Conservation (phyloP, 2,888 invertebrate genomes). For the Drosophila greeni region DNA sequence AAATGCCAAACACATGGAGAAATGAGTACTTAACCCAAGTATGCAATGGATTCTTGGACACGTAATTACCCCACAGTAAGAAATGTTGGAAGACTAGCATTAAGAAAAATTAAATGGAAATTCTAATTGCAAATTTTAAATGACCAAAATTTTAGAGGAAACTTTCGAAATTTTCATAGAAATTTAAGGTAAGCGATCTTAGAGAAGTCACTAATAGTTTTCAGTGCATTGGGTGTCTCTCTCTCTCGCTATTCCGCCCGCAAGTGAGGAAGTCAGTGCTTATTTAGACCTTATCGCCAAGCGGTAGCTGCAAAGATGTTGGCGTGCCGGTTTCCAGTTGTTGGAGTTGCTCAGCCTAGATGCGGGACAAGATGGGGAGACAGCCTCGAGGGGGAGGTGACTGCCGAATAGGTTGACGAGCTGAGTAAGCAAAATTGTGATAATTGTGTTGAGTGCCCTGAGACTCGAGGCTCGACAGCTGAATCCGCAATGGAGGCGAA, state of each 20-base stretch:
- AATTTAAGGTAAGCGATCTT: background rate
- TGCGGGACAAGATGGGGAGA: conserved; percentile 7
- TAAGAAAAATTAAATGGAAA: background rate
- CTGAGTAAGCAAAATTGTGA: conserved; percentile 74
- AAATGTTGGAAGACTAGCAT: background rate
- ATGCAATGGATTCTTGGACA: background rate
- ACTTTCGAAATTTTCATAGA: background rate
- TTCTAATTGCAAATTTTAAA: background rate
- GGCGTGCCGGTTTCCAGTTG: conserved; percentile 56
- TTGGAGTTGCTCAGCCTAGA: conserved; percentile 22
- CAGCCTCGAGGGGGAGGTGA: conserved; percentile 11
- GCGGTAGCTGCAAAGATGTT: conserved; percentile 49
- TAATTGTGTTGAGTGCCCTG: conserved; percentile 69
- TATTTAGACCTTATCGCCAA: conserved; percentile 67
- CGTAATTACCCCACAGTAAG: conserved; percentile 3
- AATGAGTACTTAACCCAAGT: conserved; percentile 11
- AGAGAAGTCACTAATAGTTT: background rate
- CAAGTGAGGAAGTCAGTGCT: conserved; percentile 72
- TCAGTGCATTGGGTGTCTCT: conserved; percentile 16
- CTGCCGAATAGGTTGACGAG: conserved; percentile 62
- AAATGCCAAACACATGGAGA: conserved; percentile 8
- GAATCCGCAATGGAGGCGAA: conserved; percentile 32
- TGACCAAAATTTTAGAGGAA: background rate
- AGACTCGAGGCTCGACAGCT: conserved; percentile 37
- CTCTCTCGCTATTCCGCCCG: conserved; percentile 17